A percentile compares a stretch with the other conserved stretches of the same genome.
These are phyloP conservation scores for Gallinago jamesoni DNA, from an alignment of 2,113 vertebrate genomes.

Conservation along the genomic window DNA sequence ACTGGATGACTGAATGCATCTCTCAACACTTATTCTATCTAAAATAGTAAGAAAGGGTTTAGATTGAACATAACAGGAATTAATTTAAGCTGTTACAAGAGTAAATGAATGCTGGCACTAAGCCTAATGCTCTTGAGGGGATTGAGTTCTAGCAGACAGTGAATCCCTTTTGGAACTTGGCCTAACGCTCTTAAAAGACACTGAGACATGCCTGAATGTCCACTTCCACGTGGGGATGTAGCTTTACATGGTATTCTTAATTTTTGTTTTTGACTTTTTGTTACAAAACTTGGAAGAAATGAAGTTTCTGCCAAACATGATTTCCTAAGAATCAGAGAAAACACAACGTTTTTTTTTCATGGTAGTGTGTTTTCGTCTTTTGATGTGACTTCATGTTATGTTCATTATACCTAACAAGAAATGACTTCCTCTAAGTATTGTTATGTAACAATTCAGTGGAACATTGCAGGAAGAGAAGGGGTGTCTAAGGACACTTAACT, in stretches of 20 bases:
- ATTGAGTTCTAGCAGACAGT: conserved; percentile 13
- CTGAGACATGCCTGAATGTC: background rate
- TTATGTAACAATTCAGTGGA: background rate
- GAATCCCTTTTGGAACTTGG: conserved; percentile 27
- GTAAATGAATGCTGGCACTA: conserved; percentile 39
- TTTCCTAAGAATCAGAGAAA: background rate
- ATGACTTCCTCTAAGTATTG: background rate
- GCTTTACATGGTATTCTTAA: background rate
- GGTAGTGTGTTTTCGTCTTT: background rate
- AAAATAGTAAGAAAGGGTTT: background rate
- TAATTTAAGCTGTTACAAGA: conserved; percentile 42
- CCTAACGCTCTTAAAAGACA: background rate
- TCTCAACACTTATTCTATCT: background rate
- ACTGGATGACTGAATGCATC: background rate
- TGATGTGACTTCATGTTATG: background rate
- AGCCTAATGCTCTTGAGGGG: conserved; percentile 48
- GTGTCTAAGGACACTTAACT: conserved; percentile 30
- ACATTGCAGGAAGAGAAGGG: background rate
- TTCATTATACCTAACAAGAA: background rate
- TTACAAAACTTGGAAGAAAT: background rate
- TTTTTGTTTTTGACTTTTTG: background rate
- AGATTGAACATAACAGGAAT: conserved; percentile 10
- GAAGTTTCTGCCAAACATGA: background rate
- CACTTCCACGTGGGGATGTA: background rate
- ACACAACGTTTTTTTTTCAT: background rate